Evolutionary conservation across 2,113 vertebrate species (phyloP).

Genomic region (Daboia siamensis): DNA sequence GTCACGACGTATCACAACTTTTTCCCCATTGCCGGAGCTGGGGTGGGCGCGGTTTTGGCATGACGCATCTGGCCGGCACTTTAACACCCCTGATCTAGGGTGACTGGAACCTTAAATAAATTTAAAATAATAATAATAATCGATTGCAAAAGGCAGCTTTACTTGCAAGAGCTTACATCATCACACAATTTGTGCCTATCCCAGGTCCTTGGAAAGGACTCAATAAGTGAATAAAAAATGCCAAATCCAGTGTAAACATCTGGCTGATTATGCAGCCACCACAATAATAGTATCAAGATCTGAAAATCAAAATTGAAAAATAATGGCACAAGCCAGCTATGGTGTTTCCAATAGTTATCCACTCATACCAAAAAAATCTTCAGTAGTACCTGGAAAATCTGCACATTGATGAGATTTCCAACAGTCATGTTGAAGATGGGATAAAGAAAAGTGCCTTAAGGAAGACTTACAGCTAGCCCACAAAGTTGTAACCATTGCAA

Average conservation of each 20-base stretch:
- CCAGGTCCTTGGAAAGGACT: neutral
- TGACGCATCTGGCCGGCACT: too few species aligned
- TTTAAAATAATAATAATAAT: too few species aligned
- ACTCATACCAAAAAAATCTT: neutral
- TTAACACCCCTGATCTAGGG: too few species aligned
- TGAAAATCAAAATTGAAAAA: neutral
- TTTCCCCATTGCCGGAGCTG: too few species aligned
- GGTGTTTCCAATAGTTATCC: neutral
- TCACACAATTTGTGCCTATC: neutral
- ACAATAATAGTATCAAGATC: neutral
- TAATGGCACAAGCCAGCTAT: neutral
- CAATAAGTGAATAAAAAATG: neutral
- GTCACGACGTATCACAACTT: too few species aligned
- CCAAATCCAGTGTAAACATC: neutral
- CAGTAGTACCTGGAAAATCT: neutral
- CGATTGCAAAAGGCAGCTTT: neutral
- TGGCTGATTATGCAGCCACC: neutral
- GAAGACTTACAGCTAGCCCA: neutral
- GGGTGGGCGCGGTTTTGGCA: too few species aligned
- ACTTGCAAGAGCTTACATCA: neutral
- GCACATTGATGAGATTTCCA: neutral
- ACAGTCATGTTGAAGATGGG: neutral
- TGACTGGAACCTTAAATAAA: too few species aligned
- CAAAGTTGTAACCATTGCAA: neutral
- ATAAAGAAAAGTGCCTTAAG: neutral